phyloP scores from a whole-genome alignment of 2,888 invertebrate genomes.

The Caenorhabditis drosophilae region DNA sequence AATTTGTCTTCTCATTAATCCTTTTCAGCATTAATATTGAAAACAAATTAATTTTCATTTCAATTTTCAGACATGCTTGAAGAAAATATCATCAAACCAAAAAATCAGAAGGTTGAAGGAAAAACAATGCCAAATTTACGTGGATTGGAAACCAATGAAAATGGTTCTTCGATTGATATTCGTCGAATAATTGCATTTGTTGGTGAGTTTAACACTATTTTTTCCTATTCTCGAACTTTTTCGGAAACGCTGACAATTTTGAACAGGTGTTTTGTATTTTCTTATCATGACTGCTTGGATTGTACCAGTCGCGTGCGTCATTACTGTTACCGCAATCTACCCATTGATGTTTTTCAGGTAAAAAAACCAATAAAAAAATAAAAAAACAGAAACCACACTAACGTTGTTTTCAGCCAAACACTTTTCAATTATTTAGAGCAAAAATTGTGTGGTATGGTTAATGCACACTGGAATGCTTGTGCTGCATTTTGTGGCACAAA shows the following conservation, averaged over 20 bases:
- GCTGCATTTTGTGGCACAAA: conserved; percentile 59
- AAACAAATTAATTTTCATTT: no score
- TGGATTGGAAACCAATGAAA: conserved; percentile 15
- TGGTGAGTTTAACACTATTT: conserved; percentile 40
- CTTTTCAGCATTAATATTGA: no score
- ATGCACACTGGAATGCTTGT: conserved; percentile 64
- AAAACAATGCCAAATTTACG: conserved; percentile 12
- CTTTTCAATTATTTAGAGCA: conserved; percentile 61
- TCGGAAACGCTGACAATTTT: no score
- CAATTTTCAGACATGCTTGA: conserved; percentile 29
- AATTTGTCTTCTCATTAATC: no score
- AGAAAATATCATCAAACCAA: conserved; percentile 25
- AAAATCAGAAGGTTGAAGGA: conserved; percentile 30
- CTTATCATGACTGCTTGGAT: conserved; percentile 62
- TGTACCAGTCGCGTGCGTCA: conserved; percentile 62
- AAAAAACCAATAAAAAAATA: not conserved
- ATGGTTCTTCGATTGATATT: conserved; percentile 44
- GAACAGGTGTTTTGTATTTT: conserved; percentile 62
- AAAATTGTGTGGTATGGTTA: conserved; percentile 61
- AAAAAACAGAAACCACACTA: conserved; percentile 3
- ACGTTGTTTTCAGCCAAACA: conserved; percentile 37
- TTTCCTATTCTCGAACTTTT: not conserved
- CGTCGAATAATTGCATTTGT: conserved; percentile 49
- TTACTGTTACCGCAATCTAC: conserved; percentile 49
- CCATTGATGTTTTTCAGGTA: conserved; percentile 60